These are phyloP conservation scores for Gasteruption jaculator DNA, from an alignment of 2,888 invertebrate genomes.

Conservation along the genomic window DNA sequence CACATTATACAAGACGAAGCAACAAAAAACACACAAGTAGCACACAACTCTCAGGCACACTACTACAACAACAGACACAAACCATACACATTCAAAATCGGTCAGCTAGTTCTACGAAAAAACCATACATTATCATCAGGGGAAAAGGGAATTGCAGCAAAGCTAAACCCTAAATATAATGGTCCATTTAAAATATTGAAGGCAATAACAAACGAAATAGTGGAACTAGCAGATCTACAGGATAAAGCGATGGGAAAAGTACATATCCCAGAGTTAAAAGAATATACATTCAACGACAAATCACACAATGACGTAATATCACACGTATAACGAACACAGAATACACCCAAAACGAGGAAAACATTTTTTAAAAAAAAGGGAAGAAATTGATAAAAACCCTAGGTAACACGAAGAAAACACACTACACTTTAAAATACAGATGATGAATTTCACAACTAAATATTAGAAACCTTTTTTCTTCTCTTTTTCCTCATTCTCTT, in stretches of 20 bases:
- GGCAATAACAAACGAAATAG: neutral
- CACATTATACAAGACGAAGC: neutral
- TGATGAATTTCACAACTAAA: too few species aligned
- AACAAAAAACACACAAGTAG: neutral
- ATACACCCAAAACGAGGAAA: too few species aligned
- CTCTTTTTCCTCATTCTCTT: too few species aligned
- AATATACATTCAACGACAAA: too few species aligned
- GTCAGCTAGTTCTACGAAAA: conserved; percentile 2
- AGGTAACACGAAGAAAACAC: too few species aligned
- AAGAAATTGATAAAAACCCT: too few species aligned
- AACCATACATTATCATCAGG: conserved; percentile 3
- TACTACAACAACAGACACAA: conserved; percentile 14
- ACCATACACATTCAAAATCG: neutral
- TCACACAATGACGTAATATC: too few species aligned
- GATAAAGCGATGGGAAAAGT: neutral
- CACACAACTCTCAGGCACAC: neutral
- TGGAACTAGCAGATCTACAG: neutral
- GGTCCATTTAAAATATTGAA: neutral
- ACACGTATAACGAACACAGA: too few species aligned
- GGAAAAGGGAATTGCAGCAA: neutral
- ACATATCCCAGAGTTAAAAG: neutral
- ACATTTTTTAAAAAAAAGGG: too few species aligned
- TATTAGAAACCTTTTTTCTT: too few species aligned
- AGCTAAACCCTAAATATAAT: neutral
- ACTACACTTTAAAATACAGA: too few species aligned